Evolutionary conservation across 2,113 vertebrate species (phyloP).

Genomic region (Callorhinus ursinus): DNA sequence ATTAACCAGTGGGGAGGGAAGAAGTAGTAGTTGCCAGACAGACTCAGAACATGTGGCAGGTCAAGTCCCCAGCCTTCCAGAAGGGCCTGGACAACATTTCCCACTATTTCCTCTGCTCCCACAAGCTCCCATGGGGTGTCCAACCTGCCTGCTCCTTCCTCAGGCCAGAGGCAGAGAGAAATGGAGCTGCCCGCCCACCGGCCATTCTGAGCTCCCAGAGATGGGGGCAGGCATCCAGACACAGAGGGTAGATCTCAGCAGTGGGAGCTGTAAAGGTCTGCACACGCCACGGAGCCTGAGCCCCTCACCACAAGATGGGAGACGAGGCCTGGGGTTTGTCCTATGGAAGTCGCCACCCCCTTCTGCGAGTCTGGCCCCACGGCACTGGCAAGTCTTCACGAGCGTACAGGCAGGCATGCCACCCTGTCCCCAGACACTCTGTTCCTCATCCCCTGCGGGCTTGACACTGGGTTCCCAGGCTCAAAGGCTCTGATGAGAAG

Average conservation of each 20-base stretch:
- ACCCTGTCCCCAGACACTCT: not conserved
- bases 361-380: not conserved
- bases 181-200: accelerated
- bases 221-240: not conserved
- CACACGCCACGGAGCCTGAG: accelerated
- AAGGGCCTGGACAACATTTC: not conserved
- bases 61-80: not conserved
- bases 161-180: not conserved
- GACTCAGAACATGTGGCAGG: not conserved
- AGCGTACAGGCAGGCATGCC: not conserved
- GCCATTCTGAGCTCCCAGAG: not conserved
- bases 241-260: not conserved
- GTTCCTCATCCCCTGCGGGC: accelerated
- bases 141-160: not conserved
- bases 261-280: not conserved
- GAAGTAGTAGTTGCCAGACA: not conserved
- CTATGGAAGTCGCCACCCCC: accelerated
- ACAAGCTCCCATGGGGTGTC: not conserved
- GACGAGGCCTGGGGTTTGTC: not conserved
- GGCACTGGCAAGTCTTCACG: accelerated
- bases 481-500: not conserved
- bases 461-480: not conserved
- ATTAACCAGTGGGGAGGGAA: not conserved
- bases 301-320: not conserved
- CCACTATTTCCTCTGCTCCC: not conserved